Conservation (phyloP, 2,113 vertebrate species). For the Lasiurus borealis region DNA sequence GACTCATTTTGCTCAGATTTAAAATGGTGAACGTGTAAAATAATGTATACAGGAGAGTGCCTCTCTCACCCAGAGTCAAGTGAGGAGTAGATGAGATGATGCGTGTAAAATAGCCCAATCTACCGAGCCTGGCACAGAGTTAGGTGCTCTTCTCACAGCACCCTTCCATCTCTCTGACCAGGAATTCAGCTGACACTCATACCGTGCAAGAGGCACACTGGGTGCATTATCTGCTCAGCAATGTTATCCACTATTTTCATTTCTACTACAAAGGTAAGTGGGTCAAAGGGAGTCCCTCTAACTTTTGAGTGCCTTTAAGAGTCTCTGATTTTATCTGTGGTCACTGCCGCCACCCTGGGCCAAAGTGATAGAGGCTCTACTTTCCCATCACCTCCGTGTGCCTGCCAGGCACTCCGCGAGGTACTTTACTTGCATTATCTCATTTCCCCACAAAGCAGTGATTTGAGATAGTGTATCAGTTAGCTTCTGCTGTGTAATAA, state of each 20-base stretch:
- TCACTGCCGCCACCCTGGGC: not conserved
- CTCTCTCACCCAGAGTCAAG: not conserved
- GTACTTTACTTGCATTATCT: not conserved
- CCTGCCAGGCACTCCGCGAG: not conserved
- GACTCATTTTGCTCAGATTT: not conserved
- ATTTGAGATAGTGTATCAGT: conserved; percentile 1
- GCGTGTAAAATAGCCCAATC: not conserved
- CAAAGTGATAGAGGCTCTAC: not conserved
- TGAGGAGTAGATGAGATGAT: not conserved
- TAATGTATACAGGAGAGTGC: too few relatives aligned
- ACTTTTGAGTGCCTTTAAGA: not conserved
- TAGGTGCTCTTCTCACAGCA: not conserved
- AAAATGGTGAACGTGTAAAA: not conserved
- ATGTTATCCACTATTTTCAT: not conserved
- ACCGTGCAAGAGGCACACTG: not conserved
- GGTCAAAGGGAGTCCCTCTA: not conserved
- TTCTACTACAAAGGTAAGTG: not conserved
- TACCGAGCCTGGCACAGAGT: not conserved
- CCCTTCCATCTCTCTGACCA: not conserved
- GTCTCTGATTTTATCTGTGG: not conserved
- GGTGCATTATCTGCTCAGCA: not conserved
- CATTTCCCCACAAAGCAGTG: not conserved
- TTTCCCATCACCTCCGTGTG: not conserved
- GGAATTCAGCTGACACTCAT: not conserved
- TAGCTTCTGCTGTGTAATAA: conserved; percentile 69